These are phyloP conservation scores for Athripsodes cinereus DNA, from an alignment of 2,888 invertebrate genomes.

Conservation along the genomic window DNA sequence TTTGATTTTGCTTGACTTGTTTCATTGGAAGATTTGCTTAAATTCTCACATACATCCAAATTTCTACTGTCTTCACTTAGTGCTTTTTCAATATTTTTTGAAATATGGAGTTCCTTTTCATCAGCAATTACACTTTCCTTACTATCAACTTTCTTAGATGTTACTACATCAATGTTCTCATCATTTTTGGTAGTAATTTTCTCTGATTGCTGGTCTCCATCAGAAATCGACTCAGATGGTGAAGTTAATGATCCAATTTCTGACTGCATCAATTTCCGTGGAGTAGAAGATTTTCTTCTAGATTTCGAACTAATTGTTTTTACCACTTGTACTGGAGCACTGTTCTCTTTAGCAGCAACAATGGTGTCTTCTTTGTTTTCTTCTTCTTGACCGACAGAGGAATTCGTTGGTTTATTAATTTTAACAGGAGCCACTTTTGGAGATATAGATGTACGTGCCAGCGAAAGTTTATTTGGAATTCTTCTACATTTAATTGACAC, in stretches of 20 bases:
- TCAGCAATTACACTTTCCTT: too few relatives aligned
- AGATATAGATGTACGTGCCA: not conserved
- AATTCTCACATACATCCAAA: too few relatives aligned
- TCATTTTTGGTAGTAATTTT: not conserved
- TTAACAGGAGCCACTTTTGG: not conserved
- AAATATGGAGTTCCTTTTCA: too few relatives aligned
- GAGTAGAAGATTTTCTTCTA: conserved; percentile 47
- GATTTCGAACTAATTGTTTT: conserved; percentile 36
- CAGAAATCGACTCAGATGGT: not conserved
- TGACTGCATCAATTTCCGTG: conserved; percentile 34
- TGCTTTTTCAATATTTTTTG: too few relatives aligned
- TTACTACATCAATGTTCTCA: not conserved
- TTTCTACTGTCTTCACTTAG: too few relatives aligned
- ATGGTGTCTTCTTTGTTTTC: not conserved
- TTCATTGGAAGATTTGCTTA: too few relatives aligned
- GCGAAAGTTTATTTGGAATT: not conserved
- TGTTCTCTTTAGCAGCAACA: not conserved
- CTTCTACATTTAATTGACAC: not conserved
- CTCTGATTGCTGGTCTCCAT: not conserved
- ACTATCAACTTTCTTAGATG: not conserved
- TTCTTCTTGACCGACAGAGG: not conserved
- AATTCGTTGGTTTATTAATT: not conserved
- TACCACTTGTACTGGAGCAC: not conserved
- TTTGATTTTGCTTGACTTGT: too few relatives aligned
- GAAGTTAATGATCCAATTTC: not conserved